phyloP scores from a whole-genome alignment of 2,888 invertebrate species.

The Muscina levida region DNA sequence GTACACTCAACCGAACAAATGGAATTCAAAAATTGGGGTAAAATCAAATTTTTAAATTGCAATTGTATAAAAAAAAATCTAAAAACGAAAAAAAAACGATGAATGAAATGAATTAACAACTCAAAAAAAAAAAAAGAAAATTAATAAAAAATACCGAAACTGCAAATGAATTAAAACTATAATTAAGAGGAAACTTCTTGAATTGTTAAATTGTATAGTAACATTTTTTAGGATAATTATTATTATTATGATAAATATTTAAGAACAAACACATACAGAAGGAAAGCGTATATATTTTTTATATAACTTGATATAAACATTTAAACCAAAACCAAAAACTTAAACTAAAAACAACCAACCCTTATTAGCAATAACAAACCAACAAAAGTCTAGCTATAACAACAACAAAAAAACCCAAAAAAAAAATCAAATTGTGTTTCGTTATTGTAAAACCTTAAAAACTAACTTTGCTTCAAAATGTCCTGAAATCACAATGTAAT shows the following conservation, averaged over 20 bases:
- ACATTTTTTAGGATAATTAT: conserved; percentile 58
- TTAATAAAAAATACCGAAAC: conserved; percentile 23
- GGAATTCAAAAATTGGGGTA: neutral
- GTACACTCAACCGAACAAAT: neutral
- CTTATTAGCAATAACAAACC: conserved; percentile 11
- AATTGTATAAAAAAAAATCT: conserved; percentile 10
- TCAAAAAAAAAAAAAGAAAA: conserved; percentile 32
- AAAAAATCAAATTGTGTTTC: conserved; percentile 8
- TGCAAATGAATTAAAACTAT: conserved; percentile 24
- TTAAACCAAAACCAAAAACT: no score
- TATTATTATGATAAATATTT: neutral
- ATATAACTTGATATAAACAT: conserved; percentile 52
- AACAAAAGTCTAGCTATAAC: neutral
- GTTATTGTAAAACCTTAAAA: neutral
- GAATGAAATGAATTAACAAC: conserved; percentile 47
- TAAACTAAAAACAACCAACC: conserved; percentile 18
- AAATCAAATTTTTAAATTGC: neutral
- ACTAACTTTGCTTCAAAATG: conserved; percentile 25
- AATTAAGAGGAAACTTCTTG: neutral
- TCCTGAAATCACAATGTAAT: neutral
- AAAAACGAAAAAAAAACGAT: conserved; percentile 10
- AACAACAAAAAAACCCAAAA: neutral
- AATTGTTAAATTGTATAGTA: conserved; percentile 56
- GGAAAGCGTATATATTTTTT: conserved; percentile 54
- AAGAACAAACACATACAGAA: neutral